These are phyloP conservation scores for Rallus crepitans DNA, from an alignment of 2,797 vertebrate species.

Conservation along the genomic window DNA sequence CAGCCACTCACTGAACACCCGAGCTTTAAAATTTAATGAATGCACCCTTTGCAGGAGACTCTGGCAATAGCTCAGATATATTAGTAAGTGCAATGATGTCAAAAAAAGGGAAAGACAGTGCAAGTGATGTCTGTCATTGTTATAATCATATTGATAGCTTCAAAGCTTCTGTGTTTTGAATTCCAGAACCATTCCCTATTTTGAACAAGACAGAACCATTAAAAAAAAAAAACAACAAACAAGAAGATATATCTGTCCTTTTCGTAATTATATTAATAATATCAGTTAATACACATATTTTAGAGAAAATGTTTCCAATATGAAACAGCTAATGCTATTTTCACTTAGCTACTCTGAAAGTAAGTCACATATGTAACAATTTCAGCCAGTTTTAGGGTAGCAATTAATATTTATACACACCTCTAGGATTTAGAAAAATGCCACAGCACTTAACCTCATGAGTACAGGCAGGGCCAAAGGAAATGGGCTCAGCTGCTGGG, in stretches of 20 bases:
- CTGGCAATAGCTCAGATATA: neutral
- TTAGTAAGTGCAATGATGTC: slow-evolving; percentile 12
- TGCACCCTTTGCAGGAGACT: slow-evolving; percentile 22
- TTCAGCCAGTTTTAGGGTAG: neutral
- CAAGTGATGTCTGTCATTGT: neutral
- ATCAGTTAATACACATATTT: neutral
- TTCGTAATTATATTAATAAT: neutral
- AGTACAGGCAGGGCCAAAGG: neutral
- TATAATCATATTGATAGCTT: neutral
- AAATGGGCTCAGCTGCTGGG: neutral
- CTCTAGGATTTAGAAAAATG: neutral
- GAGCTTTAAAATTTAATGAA: slow-evolving; percentile 59
- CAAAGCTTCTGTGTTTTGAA: neutral
- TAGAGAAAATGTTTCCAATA: neutral
- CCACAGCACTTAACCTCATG: neutral
- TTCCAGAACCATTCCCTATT: neutral
- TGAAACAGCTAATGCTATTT: neutral
- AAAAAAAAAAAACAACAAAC: neutral
- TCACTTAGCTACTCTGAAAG: neutral
- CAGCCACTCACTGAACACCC: neutral
- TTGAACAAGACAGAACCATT: neutral
- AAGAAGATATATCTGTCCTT: neutral
- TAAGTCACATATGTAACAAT: neutral
- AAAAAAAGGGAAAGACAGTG: neutral
- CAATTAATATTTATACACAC: neutral